Evolutionary conservation across 2,888 invertebrate species (phyloP).

Genomic region (Ophioninae sp.): DNA sequence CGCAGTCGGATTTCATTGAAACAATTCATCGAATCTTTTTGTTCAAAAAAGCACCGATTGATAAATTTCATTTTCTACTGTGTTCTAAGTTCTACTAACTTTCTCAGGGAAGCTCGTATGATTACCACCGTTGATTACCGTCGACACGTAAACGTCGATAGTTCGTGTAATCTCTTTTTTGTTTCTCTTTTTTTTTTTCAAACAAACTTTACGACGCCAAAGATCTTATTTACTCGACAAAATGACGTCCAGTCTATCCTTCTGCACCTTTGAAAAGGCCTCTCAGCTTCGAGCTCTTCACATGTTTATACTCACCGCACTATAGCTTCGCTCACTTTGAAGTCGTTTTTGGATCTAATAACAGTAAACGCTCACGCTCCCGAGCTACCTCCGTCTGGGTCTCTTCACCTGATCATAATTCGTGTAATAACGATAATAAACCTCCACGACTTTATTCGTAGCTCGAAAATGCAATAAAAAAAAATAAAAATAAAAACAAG

Average conservation of each 20-base stretch:
- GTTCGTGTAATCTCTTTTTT: neutral
- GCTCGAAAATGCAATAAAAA: slow-evolving; percentile 47
- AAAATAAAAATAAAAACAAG: too few relatives aligned
- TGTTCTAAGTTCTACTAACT: neutral
- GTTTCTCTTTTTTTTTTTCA: neutral
- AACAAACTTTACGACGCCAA: slow-evolving; percentile 7
- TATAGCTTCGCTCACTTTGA: slow-evolving; percentile 65
- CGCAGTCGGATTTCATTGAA: neutral
- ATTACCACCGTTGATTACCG: neutral
- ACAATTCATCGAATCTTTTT: neutral
- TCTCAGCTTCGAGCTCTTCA: slow-evolving; percentile 2
- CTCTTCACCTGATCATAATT: slow-evolving; percentile 73
- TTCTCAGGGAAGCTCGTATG: neutral
- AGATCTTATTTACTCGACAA: slow-evolving; percentile 24
- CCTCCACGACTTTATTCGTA: slow-evolving; percentile 56
- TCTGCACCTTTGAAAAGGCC: slow-evolving; percentile 35
- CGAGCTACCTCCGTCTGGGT: slow-evolving; percentile 45
- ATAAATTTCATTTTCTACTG: neutral
- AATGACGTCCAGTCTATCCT: slow-evolving; percentile 21
- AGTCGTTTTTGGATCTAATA: slow-evolving; percentile 67
- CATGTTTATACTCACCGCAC: slow-evolving; percentile 52
- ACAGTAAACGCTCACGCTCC: slow-evolving; percentile 47
- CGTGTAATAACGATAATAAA: slow-evolving; percentile 71
- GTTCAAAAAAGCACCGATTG: neutral
- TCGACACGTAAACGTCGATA: neutral